phyloP scores from a whole-genome alignment of 2,797 vertebrate species.

The Liasis olivaceus region DNA sequence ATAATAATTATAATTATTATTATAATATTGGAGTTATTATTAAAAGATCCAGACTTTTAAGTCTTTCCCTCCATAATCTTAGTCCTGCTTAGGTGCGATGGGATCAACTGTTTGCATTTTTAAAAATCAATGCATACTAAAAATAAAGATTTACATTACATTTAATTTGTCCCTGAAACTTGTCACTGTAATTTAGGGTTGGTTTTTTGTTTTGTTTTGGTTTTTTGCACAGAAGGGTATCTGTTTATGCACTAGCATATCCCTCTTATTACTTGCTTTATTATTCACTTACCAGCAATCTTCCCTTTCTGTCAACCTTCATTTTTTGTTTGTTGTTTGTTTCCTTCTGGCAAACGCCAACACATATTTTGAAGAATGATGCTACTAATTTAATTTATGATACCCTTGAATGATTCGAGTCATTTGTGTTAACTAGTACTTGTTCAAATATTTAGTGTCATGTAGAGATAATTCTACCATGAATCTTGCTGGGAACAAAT shows the following conservation, averaged over 20 bases:
- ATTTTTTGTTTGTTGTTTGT: neutral
- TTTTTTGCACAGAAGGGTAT: neutral
- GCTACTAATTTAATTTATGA: constrained; percentile 27
- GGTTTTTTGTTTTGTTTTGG: neutral
- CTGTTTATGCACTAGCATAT: neutral
- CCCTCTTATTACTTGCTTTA: neutral
- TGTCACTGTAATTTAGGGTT: neutral
- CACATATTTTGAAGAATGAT: constrained; percentile 4
- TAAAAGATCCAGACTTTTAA: neutral
- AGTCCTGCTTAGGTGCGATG: neutral
- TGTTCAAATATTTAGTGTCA: constrained; percentile 36
- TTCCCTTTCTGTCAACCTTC: neutral
- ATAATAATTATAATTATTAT: too few species aligned
- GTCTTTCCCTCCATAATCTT: neutral
- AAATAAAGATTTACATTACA: neutral
- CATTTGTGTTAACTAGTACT: constrained; percentile 47
- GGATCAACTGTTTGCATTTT: neutral
- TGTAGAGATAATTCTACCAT: constrained; percentile 4
- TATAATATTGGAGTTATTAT: neutral
- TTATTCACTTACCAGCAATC: neutral
- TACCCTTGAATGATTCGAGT: neutral
- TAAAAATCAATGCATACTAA: neutral
- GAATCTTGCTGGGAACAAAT: neutral
- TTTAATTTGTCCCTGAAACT: neutral
- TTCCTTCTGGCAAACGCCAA: neutral